These are phyloP conservation scores for Zelleria hepariella DNA, from an alignment of 2,888 invertebrate species.

Conservation along the genomic window DNA sequence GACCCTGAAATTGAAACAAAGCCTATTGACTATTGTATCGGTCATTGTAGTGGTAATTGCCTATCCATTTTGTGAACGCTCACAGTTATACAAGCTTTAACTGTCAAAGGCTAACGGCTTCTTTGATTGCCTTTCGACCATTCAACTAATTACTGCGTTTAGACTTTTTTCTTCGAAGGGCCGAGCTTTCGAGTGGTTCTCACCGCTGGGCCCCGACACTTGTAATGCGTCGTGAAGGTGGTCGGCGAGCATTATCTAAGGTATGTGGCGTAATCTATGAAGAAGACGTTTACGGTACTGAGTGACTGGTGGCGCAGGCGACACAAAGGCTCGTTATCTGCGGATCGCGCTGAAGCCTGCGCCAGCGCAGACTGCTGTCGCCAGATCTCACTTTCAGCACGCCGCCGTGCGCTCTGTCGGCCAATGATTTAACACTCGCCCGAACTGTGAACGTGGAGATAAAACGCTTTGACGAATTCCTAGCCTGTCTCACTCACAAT, in stretches of 20 bases:
- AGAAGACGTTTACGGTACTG: slow-evolving; percentile 31
- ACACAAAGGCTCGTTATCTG: slow-evolving; percentile 9
- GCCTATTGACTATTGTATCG: not conserved
- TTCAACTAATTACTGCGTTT: slow-evolving; percentile 2
- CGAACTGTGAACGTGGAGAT: slow-evolving; percentile 63
- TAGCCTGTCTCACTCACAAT: slow-evolving; percentile 46
- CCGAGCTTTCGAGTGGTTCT: not conserved
- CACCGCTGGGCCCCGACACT: not conserved
- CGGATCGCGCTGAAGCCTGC: slow-evolving; percentile 2
- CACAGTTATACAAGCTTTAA: slow-evolving; percentile 2
- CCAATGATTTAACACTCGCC: slow-evolving; percentile 51
- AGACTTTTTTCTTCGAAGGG: slow-evolving; percentile 4
- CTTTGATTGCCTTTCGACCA: slow-evolving; percentile 7
- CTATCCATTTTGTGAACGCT: not conserved
- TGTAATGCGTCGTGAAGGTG: slow-evolving; percentile 16
- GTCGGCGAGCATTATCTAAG: slow-evolving; percentile 27
- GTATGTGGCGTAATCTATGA: slow-evolving; percentile 27
- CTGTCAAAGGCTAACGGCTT: slow-evolving; percentile 3
- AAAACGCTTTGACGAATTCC: slow-evolving; percentile 65
- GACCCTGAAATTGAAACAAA: not conserved
- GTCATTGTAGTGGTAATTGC: not conserved
- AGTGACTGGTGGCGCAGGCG: slow-evolving; percentile 1
- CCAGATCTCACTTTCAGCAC: slow-evolving; percentile 33
- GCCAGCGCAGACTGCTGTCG: no score
- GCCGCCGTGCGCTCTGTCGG: slow-evolving; percentile 42